phyloP scores from a whole-genome alignment of 2,888 invertebrate species.

The Trilocha varians region DNA sequence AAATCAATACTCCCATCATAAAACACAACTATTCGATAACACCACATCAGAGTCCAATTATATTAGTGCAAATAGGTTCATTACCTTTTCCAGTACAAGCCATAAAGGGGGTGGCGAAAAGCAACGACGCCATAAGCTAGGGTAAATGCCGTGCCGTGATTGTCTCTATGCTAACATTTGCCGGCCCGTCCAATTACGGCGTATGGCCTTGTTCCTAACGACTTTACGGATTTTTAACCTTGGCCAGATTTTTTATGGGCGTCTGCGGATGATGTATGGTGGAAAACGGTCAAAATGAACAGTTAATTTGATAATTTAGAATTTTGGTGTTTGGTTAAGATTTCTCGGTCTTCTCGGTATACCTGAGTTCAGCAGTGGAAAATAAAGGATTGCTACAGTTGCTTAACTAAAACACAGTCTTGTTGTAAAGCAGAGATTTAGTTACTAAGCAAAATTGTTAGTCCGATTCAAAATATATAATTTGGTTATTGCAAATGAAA shows the following conservation, averaged over 20 bases:
- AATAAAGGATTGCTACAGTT: too few relatives aligned
- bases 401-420: too few relatives aligned
- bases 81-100: conserved; percentile 12
- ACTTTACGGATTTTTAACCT: conserved; percentile 15
- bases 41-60: background rate
- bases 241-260: conserved; percentile 10
- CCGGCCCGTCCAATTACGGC: conserved; percentile 49
- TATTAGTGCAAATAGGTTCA: conserved; percentile 17
- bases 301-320: too few relatives aligned
- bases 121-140: conserved; percentile 35
- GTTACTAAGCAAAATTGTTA: too few relatives aligned
- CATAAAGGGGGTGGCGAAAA: conserved; percentile 34
- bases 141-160: conserved; percentile 53
- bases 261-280: background rate
- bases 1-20: background rate
- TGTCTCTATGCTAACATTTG: conserved; percentile 56
- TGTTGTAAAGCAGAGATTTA: too few relatives aligned
- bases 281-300: background rate
- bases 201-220: conserved; percentile 21
- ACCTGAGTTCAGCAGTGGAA: too few relatives aligned
- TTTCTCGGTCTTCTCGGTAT: too few relatives aligned
- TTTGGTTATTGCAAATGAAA: too few relatives aligned
- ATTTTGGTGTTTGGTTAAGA: too few relatives aligned
- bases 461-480: too few relatives aligned
- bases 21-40: background rate